Evolutionary conservation across 1,140 invertebrate species (phyloP), one percentile per base, ranked within the genome.

Genomic region (Bombyx mandarina): DNA sequence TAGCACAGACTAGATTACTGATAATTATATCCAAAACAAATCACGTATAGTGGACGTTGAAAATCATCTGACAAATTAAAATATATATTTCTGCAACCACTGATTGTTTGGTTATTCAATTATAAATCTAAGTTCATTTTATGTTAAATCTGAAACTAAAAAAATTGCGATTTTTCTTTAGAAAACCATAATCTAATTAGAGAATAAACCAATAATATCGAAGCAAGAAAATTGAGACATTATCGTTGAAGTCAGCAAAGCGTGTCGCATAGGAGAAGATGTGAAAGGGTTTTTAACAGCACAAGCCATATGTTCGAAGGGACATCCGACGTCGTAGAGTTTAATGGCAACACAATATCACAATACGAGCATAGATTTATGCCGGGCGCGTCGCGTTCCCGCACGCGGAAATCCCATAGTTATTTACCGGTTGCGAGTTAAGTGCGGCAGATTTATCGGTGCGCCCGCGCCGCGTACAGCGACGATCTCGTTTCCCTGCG

Each of bases 321-420:
- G 81, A 79, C 76, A 73, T 71, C 70, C 73, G 67, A 77, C 69
- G 74, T 69, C 65, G 68, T 65, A 65, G 71, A 67, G 71, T 69
- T 77, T 84, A 84, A 84, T 84, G 77, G 83, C 83, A 86, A 82
- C 81, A 86, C 81, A 86, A 86, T 86, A 86, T 86, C 83, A 86
- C 83, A 86, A 86, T 86, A 79, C 82, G 67, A 79, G 81, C 81
- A 80, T 73, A 82, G 83, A 86, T 86, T 86, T 86, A 86, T 86
- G 81, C 78, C 74, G 60, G 67, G 80, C 78, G 79, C 78, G 82
- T 85, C 79, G 75, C 67, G 70, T 67, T 67, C 77, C 74, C 79
- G 80, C 81, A 86, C 78, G 79, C 79, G 83, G 81, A 86, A 86
- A 86, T 86, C 83, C 83, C 81, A 82, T 82, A 80, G 82, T 86